Evolutionary conservation across 1,140 invertebrate species (phyloP), one percentile per base, ranked within the genome.

Genomic region (Calephelis nemesis): DNA sequence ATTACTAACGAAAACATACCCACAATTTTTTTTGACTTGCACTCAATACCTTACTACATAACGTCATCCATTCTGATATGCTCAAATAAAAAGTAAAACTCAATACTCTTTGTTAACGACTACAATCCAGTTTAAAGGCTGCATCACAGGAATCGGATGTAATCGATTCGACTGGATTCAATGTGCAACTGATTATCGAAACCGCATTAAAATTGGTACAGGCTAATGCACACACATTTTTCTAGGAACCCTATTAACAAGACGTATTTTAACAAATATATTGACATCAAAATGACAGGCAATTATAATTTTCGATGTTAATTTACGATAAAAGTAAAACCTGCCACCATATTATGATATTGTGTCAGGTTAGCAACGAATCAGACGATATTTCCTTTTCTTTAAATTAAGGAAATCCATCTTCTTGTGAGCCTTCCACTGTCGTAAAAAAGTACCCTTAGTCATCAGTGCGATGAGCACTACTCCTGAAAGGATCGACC

Each of bases 181-280:
- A 76, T 78, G 74, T 62, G 76, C 74, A 78, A 75, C 83, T 74
- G 77, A 80, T 79, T 75, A 83, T 86, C 81, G 83, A 80, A 74
- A 76, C 69, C 39, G 6, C 47, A 47, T 49, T 63, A 15, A 63
- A 63, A 63, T 47, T 63, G 62, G n/a, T 63, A 63, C 42, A 63
- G 62, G 47, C 62, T 11, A 63, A 6, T 63, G 62, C 40, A 47
- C 62, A 63, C 42, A 48, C 19, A 47, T 58, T 58, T 58, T 58
- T 58, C 54, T 39, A 58, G 54, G 54, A 58, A 58, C n/a, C 47
- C 49, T 50, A 65, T 50, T 48, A 50, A 50, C 39, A 47, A 10
- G 12, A 8, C 47, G 7, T 47, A 47, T 48, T 65, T 49, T 49
- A 11, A 65, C 15, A 63, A 64, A 30, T 8, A 49, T 9, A n/a